Evolutionary conservation across 2,797 vertebrate genomes (phyloP).

Genomic region (Enteromius treurensis): DNA sequence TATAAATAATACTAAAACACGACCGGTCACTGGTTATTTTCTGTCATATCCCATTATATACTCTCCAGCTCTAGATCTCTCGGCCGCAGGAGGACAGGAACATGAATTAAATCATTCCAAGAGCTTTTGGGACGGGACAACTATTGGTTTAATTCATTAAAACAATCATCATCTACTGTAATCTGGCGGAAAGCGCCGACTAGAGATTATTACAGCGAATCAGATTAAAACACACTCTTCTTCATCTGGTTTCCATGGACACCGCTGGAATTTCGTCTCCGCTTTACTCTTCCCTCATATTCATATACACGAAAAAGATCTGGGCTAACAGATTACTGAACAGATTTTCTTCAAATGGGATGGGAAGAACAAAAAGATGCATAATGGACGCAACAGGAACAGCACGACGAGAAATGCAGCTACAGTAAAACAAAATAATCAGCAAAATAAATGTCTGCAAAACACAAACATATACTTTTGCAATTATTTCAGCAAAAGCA

Average conservation of each 20-base stretch:
- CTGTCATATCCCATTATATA: neutral
- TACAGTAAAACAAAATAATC: neutral
- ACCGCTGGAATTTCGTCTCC: conserved; percentile 23
- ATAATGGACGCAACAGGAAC: neutral
- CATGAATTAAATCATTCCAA: neutral
- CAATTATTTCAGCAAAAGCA: too few relatives aligned
- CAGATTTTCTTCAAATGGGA: too few relatives aligned
- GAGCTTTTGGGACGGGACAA: neutral
- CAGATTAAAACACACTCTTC: conserved; percentile 14
- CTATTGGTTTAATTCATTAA: conserved; percentile 42
- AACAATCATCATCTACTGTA: conserved; percentile 26
- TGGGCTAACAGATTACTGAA: too few relatives aligned
- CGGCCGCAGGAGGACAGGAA: neutral
- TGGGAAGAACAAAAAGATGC: neutral
- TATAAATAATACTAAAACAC: neutral
- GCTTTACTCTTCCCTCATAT: neutral
- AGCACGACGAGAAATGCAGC: neutral
- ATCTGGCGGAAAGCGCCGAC: conserved; percentile 17
- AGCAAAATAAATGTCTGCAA: neutral
- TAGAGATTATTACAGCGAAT: conserved; percentile 17
- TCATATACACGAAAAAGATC: neutral
- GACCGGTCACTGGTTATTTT: neutral
- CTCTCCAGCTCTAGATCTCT: too few relatives aligned
- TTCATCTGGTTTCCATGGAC: conserved; percentile 48
- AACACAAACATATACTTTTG: too few relatives aligned